A percentile compares a stretch with the other conserved stretches of the same genome.
Evolutionary conservation across 2,113 vertebrate genomes (phyloP).

Genomic region (Tylochromis polylepis): DNA sequence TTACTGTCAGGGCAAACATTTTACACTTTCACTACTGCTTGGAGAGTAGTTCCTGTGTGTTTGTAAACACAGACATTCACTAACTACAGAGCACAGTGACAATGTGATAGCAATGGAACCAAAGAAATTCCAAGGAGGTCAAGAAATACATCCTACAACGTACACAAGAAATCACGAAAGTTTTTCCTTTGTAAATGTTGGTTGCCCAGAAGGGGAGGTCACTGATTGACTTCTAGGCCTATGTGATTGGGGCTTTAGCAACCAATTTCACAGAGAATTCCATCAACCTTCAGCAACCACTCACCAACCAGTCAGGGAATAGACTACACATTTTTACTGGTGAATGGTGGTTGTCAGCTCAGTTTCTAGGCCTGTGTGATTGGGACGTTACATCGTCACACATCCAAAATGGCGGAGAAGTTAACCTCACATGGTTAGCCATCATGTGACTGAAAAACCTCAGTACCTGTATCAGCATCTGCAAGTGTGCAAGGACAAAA

Average conservation of each 20-base stretch:
- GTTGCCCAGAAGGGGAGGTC: background rate
- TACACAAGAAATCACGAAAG: background rate
- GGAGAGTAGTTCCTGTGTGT: background rate
- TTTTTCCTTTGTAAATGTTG: background rate
- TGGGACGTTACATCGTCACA: background rate
- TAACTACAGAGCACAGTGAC: background rate
- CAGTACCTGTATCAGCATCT: background rate
- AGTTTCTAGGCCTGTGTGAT: background rate
- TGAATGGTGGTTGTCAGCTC: background rate
- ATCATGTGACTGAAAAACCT: background rate
- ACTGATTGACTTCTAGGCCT: background rate
- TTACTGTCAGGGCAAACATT: background rate
- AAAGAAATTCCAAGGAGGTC: background rate
- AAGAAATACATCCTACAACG: background rate
- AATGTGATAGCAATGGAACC: background rate
- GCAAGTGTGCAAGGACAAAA: background rate
- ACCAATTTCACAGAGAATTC: background rate
- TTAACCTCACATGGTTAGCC: background rate
- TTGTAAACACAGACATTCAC: background rate
- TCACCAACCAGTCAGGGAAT: background rate
- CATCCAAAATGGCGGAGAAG: background rate
- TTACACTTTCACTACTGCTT: background rate
- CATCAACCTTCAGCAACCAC: background rate
- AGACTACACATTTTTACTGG: background rate
- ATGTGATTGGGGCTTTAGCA: background rate